phyloP scores from a whole-genome alignment of 2,113 vertebrate genomes.

The Machaerirhynchus nigripectus region DNA sequence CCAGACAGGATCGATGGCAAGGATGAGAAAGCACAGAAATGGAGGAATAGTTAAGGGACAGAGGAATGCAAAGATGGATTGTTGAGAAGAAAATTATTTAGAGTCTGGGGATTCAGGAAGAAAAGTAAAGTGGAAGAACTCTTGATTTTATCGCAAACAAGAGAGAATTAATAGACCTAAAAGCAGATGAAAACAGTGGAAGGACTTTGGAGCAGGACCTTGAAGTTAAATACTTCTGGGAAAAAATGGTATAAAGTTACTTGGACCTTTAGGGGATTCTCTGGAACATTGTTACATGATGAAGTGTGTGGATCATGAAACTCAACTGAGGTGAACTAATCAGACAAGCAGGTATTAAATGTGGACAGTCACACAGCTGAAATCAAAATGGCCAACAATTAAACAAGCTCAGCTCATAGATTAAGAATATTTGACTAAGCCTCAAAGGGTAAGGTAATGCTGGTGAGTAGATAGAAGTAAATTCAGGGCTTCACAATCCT shows the following conservation, averaged over 20 bases:
- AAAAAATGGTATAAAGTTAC: not conserved
- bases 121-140: not conserved
- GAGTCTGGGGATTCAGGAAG: not conserved
- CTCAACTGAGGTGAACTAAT: not conserved
- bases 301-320: not conserved
- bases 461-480: not conserved
- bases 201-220: not conserved
- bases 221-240: not conserved
- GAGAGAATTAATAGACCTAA: not conserved
- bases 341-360: not conserved
- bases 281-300: not conserved
- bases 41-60: not conserved
- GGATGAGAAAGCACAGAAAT: not conserved
- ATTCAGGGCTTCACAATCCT: not conserved
- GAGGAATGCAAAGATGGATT: not conserved
- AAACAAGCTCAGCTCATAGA: not conserved
- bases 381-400: not conserved
- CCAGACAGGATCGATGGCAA: not conserved
- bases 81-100: not conserved
- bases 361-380: not conserved
- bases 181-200: not conserved
- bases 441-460: not conserved
- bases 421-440: not conserved
- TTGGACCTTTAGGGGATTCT: not conserved
- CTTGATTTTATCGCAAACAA: not conserved